Conservation (phyloP, 2,113 vertebrate species). For the Spermophilus dauricus region DNA sequence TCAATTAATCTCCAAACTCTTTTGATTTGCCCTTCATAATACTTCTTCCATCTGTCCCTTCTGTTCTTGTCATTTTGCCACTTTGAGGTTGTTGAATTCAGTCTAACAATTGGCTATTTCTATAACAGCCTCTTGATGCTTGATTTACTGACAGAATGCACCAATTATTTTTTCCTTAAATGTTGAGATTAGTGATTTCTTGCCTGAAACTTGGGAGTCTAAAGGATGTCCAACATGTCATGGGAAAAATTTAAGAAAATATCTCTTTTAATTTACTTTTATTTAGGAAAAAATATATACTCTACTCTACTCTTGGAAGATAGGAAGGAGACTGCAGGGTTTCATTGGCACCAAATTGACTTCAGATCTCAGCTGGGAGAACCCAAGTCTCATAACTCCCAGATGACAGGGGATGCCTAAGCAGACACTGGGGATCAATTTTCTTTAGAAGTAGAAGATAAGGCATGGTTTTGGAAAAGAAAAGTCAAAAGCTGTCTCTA, state of each 20-base stretch:
- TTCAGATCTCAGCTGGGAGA: not conserved
- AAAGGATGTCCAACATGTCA: constrained; percentile 69
- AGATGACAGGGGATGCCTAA: too few species aligned
- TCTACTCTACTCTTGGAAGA: not conserved
- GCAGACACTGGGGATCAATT: not conserved
- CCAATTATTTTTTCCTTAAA: constrained; percentile 64
- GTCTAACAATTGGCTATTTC: constrained; percentile 68
- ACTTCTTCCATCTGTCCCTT: constrained; percentile 83
- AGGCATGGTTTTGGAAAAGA: not conserved
- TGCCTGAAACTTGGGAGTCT: constrained; percentile 31
- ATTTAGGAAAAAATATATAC: not conserved
- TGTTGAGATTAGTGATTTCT: constrained; percentile 52
- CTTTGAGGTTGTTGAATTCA: constrained; percentile 68
- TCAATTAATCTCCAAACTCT: constrained; percentile 80
- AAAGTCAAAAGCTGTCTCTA: not conserved
- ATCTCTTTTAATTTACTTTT: constrained; percentile 60
- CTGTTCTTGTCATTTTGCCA: constrained; percentile 81
- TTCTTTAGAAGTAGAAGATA: not conserved
- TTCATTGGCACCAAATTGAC: not conserved
- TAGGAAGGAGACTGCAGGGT: not conserved
- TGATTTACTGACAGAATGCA: constrained; percentile 61
- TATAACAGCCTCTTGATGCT: constrained; percentile 72
- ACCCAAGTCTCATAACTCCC: not conserved
- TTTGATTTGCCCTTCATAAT: constrained; percentile 74
- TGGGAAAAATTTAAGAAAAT: constrained; percentile 37